phyloP scores from a whole-genome alignment of 1,140 invertebrate genomes.

The Ganaspis sp. region DNA sequence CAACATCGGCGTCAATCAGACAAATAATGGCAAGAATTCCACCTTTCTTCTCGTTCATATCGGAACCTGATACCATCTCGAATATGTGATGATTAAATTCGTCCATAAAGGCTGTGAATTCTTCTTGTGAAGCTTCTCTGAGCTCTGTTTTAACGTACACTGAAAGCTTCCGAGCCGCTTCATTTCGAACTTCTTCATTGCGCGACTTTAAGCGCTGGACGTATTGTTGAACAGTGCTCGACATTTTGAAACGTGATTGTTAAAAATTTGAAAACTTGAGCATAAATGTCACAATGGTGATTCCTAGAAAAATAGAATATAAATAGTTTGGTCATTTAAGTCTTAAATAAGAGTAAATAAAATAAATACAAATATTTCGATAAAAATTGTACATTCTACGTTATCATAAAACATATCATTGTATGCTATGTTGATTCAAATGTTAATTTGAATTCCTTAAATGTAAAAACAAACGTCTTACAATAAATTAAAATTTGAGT shows the following conservation, averaged over 20 bases:
- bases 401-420: too few relatives aligned
- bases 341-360: too few relatives aligned
- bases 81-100: conserved; percentile 97
- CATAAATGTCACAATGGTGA: background rate
- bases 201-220: conserved; percentile 92
- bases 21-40: conserved; percentile 96
- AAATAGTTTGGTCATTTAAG: background rate
- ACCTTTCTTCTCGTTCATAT: conserved; percentile 96
- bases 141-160: conserved; percentile 95
- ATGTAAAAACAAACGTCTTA: too few relatives aligned
- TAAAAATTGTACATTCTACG: too few relatives aligned
- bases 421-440: too few relatives aligned
- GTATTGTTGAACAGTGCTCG: conserved; percentile 85
- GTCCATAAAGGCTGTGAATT: conserved; percentile 93
- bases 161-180: conserved; percentile 91
- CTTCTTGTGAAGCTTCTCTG: conserved; percentile 93
- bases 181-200: conserved; percentile 88
- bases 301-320: background rate
- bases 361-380: too few relatives aligned
- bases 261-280: background rate
- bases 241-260: conserved; percentile 71
- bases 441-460: too few relatives aligned
- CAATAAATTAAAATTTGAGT: too few relatives aligned
- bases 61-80: conserved; percentile 95
- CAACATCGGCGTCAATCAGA: conserved; percentile 93